Base-by-base conservation (phyloP, 2,113 vertebrate genomes). In the Aythya baeri region DNA sequence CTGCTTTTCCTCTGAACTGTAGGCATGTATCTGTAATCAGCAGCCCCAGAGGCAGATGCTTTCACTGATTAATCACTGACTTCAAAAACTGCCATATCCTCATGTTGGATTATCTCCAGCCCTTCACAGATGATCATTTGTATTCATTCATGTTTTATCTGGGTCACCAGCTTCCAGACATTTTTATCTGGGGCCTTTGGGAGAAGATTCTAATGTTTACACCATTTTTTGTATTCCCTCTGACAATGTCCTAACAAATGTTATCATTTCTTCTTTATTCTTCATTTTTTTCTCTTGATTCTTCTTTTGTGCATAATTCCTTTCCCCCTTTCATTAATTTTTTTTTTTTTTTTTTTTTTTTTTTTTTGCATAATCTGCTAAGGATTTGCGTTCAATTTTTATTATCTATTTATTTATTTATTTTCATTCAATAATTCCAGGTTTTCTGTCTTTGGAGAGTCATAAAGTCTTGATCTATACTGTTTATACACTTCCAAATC, bases 401-500 rank as follows among this genome's bases (percentile, higher is more conserved):
- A 49, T 49, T 15, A 25, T 43, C 83, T 72, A 41, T 66, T 61
- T 36, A 34, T 70, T 78, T 74, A 55, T 14, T 62, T 9, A 52
- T 26, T 59, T 82, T 87, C 3, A 66, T 61, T 91, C 7, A 74
- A 61, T 73, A 93, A 93, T 67, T 94, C 23, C 10, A 76, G 22
- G 2, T 43, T 70, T 77, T 84, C 49, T 78, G 32, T 7, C 13
- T 75, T 83, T 85, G 21, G 43, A 86, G 43, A 41, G 75, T 46
- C 17, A 87, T 65, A 61, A 82, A 50, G 18, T 54, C n/a, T 72
- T 81, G 49, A 75, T 29, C 12, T n/a, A 8, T 68, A 72, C 4
- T 61, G 16, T 83, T 83, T 59, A 67, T 68, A 55, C 3, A 54
- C 1, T 54, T 80, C 44, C 63, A 5, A 62, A 17, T 44, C 83